Percentiles rank a stretch among this genome's conserved stretches.
These are phyloP conservation scores for Ricordea florida DNA, from an alignment of 92 coral and sea anemone species.

Conservation along the genomic window DNA sequence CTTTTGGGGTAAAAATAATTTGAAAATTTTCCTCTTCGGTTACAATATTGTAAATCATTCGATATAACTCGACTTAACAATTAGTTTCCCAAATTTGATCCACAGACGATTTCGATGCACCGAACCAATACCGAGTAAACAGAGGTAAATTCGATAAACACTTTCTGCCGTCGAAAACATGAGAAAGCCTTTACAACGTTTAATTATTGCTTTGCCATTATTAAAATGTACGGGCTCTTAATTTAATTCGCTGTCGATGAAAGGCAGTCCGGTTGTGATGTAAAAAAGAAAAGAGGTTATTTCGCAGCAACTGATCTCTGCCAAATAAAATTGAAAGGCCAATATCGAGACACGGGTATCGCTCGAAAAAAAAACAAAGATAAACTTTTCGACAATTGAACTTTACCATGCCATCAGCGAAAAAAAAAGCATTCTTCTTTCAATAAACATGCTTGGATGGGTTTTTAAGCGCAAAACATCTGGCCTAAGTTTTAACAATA, in stretches of 20 bases:
- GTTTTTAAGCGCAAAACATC: slow-evolving; percentile 56
- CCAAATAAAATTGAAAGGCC: neutral
- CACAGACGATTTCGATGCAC: too few species aligned
- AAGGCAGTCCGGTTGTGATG: neutral
- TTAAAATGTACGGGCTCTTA: slow-evolving; percentile 35
- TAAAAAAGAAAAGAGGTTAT: neutral
- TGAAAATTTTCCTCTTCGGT: too few species aligned
- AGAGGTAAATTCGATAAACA: slow-evolving; percentile 60
- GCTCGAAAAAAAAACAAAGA: slow-evolving; percentile 23
- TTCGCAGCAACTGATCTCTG: neutral
- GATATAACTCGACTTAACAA: too few species aligned
- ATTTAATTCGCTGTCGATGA: slow-evolving; percentile 22
- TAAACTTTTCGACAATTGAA: neutral
- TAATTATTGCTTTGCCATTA: slow-evolving; percentile 35
- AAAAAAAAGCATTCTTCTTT: slow-evolving; percentile 30
- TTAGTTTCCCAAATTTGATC: too few species aligned
- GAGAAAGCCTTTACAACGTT: slow-evolving; percentile 26
- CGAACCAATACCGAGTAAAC: too few species aligned
- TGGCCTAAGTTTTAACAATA: slow-evolving; percentile 64
- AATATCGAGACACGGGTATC: slow-evolving; percentile 19
- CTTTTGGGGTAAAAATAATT: too few species aligned
- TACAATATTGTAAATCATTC: too few species aligned
- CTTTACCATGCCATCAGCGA: slow-evolving; percentile 19
- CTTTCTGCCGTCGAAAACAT: slow-evolving; percentile 40
- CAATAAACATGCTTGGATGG: slow-evolving; percentile 10